Evolutionary conservation across 2,797 vertebrate genomes (phyloP).

Genomic region (Glossophaga mutica): DNA sequence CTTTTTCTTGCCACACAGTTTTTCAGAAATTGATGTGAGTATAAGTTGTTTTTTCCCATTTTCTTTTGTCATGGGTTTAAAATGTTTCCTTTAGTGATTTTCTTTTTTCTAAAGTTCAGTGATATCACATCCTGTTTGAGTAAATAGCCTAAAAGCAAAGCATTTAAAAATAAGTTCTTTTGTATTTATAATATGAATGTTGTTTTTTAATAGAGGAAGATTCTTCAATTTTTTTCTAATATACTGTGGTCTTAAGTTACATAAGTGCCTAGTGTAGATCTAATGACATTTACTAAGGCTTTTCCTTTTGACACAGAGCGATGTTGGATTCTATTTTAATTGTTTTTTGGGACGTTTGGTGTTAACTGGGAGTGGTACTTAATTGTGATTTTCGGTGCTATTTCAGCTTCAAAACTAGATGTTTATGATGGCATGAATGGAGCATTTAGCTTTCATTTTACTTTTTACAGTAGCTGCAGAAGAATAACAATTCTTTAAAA

Average conservation of each 20-base stretch:
- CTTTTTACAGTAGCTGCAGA: neutral
- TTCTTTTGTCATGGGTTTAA: neutral
- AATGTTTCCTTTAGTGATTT: neutral
- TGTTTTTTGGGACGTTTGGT: neutral
- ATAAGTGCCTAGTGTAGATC: neutral
- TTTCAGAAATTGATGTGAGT: neutral
- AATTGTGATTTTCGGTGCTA: neutral
- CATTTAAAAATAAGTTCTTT: neutral
- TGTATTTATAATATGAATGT: neutral
- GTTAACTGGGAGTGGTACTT: neutral
- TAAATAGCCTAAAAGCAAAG: neutral
- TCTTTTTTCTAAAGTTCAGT: neutral
- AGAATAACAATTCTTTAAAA: neutral
- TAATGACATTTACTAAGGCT: neutral
- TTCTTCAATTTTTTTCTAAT: neutral
- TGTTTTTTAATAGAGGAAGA: constrained; percentile 20
- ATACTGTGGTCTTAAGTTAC: neutral
- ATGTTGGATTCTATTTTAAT: neutral
- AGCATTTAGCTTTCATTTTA: neutral
- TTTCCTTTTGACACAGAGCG: neutral
- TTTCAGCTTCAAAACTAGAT: neutral
- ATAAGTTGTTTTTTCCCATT: neutral
- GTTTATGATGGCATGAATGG: neutral
- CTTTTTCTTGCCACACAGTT: neutral
- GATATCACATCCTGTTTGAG: neutral